Evolutionary conservation across 2,888 invertebrate species (phyloP), one percentile per base, ranked within the genome.

Genomic region (Melanostoma mellinum): DNA sequence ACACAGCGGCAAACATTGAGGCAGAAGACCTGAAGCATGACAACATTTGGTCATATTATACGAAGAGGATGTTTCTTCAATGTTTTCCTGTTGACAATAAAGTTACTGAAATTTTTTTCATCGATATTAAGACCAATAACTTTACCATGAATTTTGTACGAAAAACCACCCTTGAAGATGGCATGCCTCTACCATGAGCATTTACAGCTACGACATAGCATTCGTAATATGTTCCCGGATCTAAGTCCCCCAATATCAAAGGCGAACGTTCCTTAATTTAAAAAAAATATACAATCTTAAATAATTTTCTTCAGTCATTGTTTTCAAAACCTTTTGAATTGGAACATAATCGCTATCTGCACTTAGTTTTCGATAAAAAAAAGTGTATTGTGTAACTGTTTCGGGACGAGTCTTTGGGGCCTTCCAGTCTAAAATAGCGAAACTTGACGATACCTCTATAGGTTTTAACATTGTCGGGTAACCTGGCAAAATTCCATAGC

Each of bases 1-100:
- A 88, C 97, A 97, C 8, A 97, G 92, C 0, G 96, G 95, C 91
- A 95, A 93, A 89, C 96, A 96, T 77, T 91, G 90, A 4, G 91
- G 90, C 85, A 90, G 68, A 38, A 91, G 85, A 9, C 94, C 94
- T 4, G 95, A 95, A 2, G 93, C 92, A 38, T 94, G 93, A 89
- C 97, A 97, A 89, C 97, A 97, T 4, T 94, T 94, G 0, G 95
- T 95, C 88, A 96, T 94, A 90, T 97, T 97, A 92, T 97, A 97
- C 3, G 92, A 91, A 61, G 93, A 92, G 4, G 94, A 92, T 85
- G 92, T 92, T 42, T 78, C 85, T 40, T 89, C 88, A 61, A 87
- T 9, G 68, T 86, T 85, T 67, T 85, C 88, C 88, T 87, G 4
- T 40, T 73, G n/a, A 38, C 0, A 20, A 20, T 20, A 20, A 20